Evolutionary conservation across 2,888 invertebrate species (phyloP), one percentile per base, ranked within the genome.

Genomic region (Cacoxenus indagator): DNA sequence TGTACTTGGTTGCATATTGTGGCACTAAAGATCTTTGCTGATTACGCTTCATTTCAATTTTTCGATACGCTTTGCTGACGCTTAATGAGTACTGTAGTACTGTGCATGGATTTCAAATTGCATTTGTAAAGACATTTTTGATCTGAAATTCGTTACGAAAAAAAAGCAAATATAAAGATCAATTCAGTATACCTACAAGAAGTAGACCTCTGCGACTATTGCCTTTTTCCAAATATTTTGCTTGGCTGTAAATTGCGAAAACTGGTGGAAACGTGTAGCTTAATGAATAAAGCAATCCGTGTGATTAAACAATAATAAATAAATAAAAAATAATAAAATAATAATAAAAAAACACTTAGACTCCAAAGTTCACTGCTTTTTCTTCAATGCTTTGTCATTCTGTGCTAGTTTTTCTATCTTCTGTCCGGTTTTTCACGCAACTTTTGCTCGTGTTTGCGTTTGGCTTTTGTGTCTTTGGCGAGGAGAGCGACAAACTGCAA

Each of bases 401-500:
- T 4, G 8, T 37, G 37, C 37, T 37, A 37, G 3, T 37, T 37
- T n/a, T n/a, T n/a, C n/a, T n/a, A n/a, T n/a, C n/a, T n/a, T n/a
- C n/a, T n/a, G n/a, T n/a, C n/a, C n/a, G n/a, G n/a, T n/a, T n/a
- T 37, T 37, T 37, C 14, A 51, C 54, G 54, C 54, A 54, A 24
- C 26, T 54, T 54, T 19, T 26, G 22, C 26, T 24, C 4, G 37
- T 62, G 37, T 37, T 37, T 37, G 37, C 37, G 37, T 37, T 37
- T 37, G 37, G 8, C 1, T 37, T 1, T 8, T 37, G 37, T 45
- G 55, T 55, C 37, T 61, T 61, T 61, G 14, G 31, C 19, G 17
- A 59, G 48, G 11, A 37, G 54, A 24, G 14, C 61, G 83, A 80
- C 83, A 83, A 83, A 83, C 80, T 82, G 81, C 82, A 83, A 80